phyloP scores from a whole-genome alignment of 2,797 vertebrate genomes.

The Sebastes nivosus region DNA sequence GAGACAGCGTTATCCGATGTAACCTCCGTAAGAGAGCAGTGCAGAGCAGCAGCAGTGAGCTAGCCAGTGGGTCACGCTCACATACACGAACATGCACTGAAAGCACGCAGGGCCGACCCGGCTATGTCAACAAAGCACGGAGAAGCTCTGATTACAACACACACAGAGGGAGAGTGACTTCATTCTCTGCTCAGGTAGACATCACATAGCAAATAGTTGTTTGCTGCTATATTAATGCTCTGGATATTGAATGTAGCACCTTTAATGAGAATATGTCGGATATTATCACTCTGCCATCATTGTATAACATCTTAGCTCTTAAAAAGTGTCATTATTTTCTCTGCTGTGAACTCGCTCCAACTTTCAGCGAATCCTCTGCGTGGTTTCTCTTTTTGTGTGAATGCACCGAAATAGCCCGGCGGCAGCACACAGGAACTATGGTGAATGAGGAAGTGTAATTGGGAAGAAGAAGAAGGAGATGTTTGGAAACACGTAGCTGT shows the following conservation, averaged over 20 bases:
- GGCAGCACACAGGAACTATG: constrained; percentile 46
- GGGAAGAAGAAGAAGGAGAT: constrained; percentile 41
- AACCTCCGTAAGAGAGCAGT: too few relatives aligned
- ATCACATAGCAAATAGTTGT: too few relatives aligned
- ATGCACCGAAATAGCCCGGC: constrained; percentile 26
- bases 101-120: too few relatives aligned
- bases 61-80: too few relatives aligned
- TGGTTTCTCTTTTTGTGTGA: constrained; percentile 43
- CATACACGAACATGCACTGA: too few relatives aligned
- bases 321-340: background rate
- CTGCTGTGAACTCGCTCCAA: background rate
- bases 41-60: too few relatives aligned
- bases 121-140: too few relatives aligned
- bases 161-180: too few relatives aligned
- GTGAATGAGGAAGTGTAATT: constrained; percentile 68
- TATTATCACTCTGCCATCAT: background rate
- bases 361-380: constrained; percentile 16
- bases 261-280: background rate
- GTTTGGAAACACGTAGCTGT: constrained; percentile 43
- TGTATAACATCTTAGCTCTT: background rate
- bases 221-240: too few relatives aligned
- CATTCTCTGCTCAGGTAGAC: too few relatives aligned
- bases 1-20: too few relatives aligned
- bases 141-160: too few relatives aligned
- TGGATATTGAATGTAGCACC: background rate